These are phyloP conservation scores for Bolinopsis microptera DNA, from an alignment of 37 sponge, comb jelly and placozoan genomes.

Conservation along the genomic window DNA sequence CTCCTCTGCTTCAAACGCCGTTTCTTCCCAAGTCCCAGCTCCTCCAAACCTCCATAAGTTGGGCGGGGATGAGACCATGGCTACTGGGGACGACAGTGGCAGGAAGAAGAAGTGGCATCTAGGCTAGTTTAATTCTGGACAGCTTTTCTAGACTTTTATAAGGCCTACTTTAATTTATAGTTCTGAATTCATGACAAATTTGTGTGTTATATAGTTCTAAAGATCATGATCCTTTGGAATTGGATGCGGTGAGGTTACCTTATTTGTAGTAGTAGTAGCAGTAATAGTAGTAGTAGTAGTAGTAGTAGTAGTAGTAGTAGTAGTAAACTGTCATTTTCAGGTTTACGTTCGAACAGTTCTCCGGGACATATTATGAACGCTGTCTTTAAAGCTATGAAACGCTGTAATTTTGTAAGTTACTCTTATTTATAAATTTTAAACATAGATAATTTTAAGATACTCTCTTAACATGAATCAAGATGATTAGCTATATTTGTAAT, in stretches of 20 bases:
- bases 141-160: no score
- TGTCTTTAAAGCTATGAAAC: slow-evolving; percentile 79
- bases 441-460: no score
- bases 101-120: slow-evolving; percentile 84
- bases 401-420: slow-evolving; percentile 71
- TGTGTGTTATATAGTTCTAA: no score
- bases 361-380: slow-evolving; percentile 93
- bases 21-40: not conserved
- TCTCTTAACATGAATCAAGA: no score
- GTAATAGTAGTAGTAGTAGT: no score
- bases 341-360: slow-evolving; percentile 68
- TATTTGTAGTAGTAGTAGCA: no score
- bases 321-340: slow-evolving; percentile 23
- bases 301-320: no score
- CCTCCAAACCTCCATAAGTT: not conserved
- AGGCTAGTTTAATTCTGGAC: slow-evolving; percentile 51
- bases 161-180: no score
- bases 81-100: not conserved
- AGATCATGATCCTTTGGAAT: no score
- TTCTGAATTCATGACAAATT: no score
- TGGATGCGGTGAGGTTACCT: no score
- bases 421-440: not conserved
- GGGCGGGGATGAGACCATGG: not conserved
- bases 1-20: not conserved
- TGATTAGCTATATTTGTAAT: no score